These are phyloP conservation scores for Drosophila nannoptera DNA, from an alignment of 1,140 invertebrate species.

Conservation along the genomic window DNA sequence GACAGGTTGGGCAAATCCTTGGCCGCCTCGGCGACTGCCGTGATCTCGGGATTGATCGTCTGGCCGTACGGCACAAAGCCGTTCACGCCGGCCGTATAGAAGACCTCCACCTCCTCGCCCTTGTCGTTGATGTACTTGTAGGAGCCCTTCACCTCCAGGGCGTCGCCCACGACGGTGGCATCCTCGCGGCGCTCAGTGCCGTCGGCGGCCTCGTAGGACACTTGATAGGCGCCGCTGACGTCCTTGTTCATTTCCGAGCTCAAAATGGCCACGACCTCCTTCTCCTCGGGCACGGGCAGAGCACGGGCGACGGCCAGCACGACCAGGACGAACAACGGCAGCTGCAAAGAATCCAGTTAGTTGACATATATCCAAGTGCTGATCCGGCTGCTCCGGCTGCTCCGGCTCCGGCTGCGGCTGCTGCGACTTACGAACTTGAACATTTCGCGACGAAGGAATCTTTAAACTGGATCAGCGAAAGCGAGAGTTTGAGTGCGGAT, in stretches of 20 bases:
- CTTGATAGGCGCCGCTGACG: slow-evolving; percentile 50
- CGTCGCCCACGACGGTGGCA: slow-evolving; percentile 42
- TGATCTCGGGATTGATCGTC: slow-evolving; percentile 64
- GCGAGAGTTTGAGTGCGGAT: slow-evolving; percentile 63
- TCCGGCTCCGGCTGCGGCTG: no score
- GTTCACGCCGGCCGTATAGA: slow-evolving; percentile 71
- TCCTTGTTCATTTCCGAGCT: slow-evolving; percentile 55
- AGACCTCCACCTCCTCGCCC: slow-evolving; percentile 62
- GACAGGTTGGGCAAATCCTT: slow-evolving; percentile 60
- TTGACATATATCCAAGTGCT: background rate
- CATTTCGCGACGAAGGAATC: slow-evolving; percentile 36
- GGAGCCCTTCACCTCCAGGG: slow-evolving; percentile 61
- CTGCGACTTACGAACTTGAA: slow-evolving; percentile 73
- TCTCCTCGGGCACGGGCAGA: slow-evolving; percentile 23
- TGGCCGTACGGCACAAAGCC: slow-evolving; percentile 67
- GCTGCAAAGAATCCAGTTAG: slow-evolving; percentile 38
- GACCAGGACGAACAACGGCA: slow-evolving; percentile 49
- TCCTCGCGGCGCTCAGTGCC: slow-evolving; percentile 53
- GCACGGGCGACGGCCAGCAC: slow-evolving; percentile 20
- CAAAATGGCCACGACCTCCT: slow-evolving; percentile 51
- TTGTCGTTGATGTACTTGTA: slow-evolving; percentile 64
- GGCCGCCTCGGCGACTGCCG: slow-evolving; percentile 60
- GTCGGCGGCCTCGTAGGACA: slow-evolving; percentile 43
- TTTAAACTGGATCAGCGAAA: slow-evolving; percentile 50
- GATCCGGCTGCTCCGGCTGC: no score